A percentile compares a stretch with the other conserved stretches of the same genome.
Evolutionary conservation across 2,113 vertebrate species (phyloP).

Genomic region (Erythrocercus mccallii): DNA sequence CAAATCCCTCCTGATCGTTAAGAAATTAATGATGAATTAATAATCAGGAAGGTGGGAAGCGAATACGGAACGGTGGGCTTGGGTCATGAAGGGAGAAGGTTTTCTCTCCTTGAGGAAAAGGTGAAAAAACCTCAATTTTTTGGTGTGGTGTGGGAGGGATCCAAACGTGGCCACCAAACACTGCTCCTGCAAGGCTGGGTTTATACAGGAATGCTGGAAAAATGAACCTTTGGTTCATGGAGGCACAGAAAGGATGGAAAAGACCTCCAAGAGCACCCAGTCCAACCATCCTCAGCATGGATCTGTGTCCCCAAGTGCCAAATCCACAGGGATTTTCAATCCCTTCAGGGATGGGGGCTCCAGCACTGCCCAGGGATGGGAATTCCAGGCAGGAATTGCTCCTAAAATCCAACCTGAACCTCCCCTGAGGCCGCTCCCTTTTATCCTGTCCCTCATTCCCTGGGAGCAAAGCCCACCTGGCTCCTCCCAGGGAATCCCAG

Average conservation of each 20-base stretch:
- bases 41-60: neutral
- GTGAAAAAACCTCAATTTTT: neutral
- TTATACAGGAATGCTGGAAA: neutral
- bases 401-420: neutral
- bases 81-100: neutral
- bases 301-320: neutral
- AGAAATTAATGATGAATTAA: neutral
- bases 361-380: neutral
- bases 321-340: neutral
- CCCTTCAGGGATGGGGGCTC: neutral
- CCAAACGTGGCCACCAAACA: neutral
- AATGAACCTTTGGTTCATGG: neutral
- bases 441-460: too few species aligned
- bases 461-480: neutral
- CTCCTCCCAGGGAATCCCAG: neutral
- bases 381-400: neutral
- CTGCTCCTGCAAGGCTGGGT: accelerated
- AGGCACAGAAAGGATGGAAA: neutral
- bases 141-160: accelerated
- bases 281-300: neutral
- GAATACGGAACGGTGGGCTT: neutral
- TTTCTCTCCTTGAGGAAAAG: neutral
- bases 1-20: neutral
- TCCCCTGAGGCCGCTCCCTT: accelerated
- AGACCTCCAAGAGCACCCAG: neutral